phyloP scores from a whole-genome alignment of 2,797 vertebrate genomes.

The Protonibea diacanthus region DNA sequence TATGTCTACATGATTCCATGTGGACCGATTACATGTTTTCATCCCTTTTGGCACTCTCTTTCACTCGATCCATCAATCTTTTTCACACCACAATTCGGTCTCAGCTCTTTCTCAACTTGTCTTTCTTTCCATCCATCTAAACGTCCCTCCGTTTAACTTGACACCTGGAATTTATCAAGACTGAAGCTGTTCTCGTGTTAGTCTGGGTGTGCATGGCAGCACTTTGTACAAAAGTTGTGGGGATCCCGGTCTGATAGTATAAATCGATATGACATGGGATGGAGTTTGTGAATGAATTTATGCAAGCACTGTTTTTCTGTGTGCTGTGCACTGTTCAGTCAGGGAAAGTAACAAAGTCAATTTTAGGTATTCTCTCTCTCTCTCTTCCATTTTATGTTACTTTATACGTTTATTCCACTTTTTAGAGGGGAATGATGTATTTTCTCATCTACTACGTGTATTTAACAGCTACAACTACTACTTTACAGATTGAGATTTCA shows the following conservation, averaged over 20 bases:
- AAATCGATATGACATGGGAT: not conserved
- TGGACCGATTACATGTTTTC: conserved; percentile 12
- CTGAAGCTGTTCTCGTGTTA: conserved; percentile 3
- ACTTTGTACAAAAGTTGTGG: not conserved
- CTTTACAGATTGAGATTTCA: not conserved
- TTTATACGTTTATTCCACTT: not conserved
- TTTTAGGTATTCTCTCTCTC: no score
- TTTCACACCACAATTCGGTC: not conserved
- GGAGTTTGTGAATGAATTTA: not conserved
- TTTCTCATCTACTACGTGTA: not conserved
- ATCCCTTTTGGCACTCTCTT: not conserved
- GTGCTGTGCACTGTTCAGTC: not conserved
- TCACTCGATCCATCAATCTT: not conserved
- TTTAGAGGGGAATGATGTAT: not conserved
- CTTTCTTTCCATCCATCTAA: conserved; percentile 11
- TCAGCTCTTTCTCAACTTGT: not conserved
- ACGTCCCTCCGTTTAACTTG: conserved; percentile 25
- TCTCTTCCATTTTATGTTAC: not conserved
- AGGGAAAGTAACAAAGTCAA: not conserved
- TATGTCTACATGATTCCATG: not conserved
- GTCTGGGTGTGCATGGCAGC: conserved; percentile 23
- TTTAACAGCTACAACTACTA: not conserved
- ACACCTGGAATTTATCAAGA: conserved; percentile 48
- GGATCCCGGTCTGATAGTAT: conserved; percentile 15
- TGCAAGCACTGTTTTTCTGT: not conserved